Base-by-base conservation (phyloP, 2,113 vertebrate genomes). In the Rhea pennata region DNA sequence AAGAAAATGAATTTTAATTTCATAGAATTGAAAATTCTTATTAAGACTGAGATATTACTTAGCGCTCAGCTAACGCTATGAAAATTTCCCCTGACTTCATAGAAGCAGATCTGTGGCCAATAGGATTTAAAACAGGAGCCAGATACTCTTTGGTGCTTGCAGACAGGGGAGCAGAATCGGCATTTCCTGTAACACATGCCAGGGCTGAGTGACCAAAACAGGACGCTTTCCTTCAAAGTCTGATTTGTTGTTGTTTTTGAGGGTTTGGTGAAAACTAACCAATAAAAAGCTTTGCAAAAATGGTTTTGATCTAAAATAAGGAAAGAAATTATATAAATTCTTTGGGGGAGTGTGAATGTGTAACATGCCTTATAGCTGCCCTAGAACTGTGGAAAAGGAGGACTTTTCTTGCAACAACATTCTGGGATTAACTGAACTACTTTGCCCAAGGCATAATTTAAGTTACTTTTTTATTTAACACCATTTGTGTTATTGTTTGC, bases 361-460 rank as follows among this genome's bases (percentile, higher is more conserved):
- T 86, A 85, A 56, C 23, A n/a, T 62, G 58, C 26, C 66, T 85
- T 44, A 33, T 36, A 92, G 69, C n/a, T 84, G 17, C 51, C 62
- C 20, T 31, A 78, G 70, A 93, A 88, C 56, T n/a, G 42, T 29
- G 50, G 54, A 88, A 88, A 86, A 75, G 69, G 87, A 96, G 70
- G 73, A 71, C 87, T 95, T 91, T 82, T 96, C 90, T 92, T 94
- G 48, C 80, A 94, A 81, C 79, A 96, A 81, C 69, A 96, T 78
- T 95, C 93, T 58, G 33, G 77, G 86, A 95, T 94, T 96, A 96
- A 79, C 61, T 4, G 10, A 95, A 36, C 44, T 89, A 92, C 94
- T 95, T 93, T 89, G 84, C 95, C 90, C 21, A 31, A 73, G 90
- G 95, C 86, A 76, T 73, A 53, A 84, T 84, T 93, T 93, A 88